Conservation (phyloP, 2,888 invertebrate species). For the Lissocephala sabroskyi region DNA sequence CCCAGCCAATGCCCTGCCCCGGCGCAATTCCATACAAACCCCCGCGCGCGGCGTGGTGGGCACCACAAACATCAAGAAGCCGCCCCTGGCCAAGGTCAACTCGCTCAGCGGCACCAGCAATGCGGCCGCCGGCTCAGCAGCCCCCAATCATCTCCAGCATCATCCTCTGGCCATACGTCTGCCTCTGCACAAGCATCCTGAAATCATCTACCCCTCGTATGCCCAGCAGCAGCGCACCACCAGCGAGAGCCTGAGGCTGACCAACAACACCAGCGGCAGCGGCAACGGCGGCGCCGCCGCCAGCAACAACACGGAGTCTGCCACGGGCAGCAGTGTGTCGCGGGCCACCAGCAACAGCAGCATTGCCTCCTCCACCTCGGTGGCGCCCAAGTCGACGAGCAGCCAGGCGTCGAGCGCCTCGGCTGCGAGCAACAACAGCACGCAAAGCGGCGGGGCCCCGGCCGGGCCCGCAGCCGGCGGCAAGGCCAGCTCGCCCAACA, state of each 20-base stretch:
- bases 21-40: slow-evolving; percentile 64
- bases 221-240: slow-evolving; percentile 82
- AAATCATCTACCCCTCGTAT: too few relatives aligned
- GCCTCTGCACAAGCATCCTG: too few relatives aligned
- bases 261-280: slow-evolving; percentile 23
- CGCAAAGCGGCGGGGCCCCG: slow-evolving; percentile 32
- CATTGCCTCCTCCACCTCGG: slow-evolving; percentile 36
- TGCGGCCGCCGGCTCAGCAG: slow-evolving; percentile 15
- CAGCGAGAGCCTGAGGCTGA: slow-evolving; percentile 79
- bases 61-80: slow-evolving; percentile 56
- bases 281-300: slow-evolving; percentile 8
- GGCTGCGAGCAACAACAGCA: slow-evolving; percentile 24
- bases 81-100: slow-evolving; percentile 58
- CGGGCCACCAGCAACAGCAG: slow-evolving; percentile 52
- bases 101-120: slow-evolving; percentile 43
- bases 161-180: too few relatives aligned
- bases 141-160: too few relatives aligned
- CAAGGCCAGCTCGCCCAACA: slow-evolving; percentile 66
- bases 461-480: slow-evolving; percentile 35
- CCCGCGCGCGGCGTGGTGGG: slow-evolving; percentile 43
- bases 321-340: slow-evolving; percentile 26
- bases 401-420: slow-evolving; percentile 11
- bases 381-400: slow-evolving; percentile 40
- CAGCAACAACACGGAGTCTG: not conserved
- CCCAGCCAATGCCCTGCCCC: slow-evolving; percentile 31